Conservation (phyloP, 2,888 invertebrate genomes). For the Aphodius sticticus region DNA sequence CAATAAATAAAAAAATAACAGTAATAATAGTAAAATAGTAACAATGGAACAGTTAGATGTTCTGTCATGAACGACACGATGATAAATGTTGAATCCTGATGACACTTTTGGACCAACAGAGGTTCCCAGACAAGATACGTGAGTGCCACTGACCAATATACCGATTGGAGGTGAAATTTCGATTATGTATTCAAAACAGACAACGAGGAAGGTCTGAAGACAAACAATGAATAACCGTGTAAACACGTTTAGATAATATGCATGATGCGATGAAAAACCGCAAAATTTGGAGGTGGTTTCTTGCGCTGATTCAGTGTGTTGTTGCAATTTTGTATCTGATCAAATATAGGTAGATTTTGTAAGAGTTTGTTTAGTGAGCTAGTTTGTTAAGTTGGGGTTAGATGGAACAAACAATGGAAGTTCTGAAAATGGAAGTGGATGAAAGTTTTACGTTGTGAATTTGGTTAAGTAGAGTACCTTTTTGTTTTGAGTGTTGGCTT, state of each 20-base stretch:
- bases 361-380: background rate
- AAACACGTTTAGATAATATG: constrained; percentile 7
- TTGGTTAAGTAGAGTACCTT: no score
- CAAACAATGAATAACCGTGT: constrained; percentile 11
- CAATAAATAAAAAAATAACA: background rate
- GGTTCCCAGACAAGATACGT: constrained; percentile 39
- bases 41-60: background rate
- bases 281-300: background rate
- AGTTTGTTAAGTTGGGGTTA: no score
- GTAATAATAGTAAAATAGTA: background rate
- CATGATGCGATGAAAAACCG: background rate
- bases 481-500: no score
- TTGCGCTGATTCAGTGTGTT: background rate
- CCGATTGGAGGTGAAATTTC: constrained; percentile 15
- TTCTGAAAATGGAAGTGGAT: no score
- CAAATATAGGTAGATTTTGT: background rate
- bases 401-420: no score
- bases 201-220: constrained; percentile 22
- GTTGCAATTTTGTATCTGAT: background rate
- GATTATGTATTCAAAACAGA: constrained; percentile 16
- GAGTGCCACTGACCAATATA: constrained; percentile 50
- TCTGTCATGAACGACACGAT: constrained; percentile 4
- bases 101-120: constrained; percentile 5
- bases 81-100: constrained; percentile 9
- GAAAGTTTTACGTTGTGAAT: no score